Conservation (phyloP, 1,140 invertebrate genomes). For the Helicoverpa zea region DNA sequence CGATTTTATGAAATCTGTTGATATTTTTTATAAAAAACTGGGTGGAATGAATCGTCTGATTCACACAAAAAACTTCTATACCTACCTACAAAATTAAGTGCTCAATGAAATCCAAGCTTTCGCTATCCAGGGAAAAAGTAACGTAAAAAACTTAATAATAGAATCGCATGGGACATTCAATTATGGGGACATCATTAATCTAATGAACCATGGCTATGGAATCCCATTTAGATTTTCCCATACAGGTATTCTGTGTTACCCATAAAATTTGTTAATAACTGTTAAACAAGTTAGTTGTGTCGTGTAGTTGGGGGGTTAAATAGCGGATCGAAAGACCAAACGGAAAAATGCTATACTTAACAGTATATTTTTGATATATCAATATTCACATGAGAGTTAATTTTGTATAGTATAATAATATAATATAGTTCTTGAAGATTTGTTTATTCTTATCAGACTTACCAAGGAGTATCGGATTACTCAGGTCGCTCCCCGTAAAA, state of each 20-base stretch:
- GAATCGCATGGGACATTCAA: conserved; percentile 76
- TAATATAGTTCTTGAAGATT: no score
- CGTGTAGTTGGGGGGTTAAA: background rate
- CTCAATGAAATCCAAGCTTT: background rate
- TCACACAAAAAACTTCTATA: no score
- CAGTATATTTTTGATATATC: background rate
- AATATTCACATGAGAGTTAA: no score
- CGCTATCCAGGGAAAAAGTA: background rate
- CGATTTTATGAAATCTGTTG: no score
- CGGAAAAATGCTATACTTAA: background rate
- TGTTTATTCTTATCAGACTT: no score
- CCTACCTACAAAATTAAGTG: background rate
- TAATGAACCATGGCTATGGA: conserved; percentile 76
- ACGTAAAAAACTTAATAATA: conserved; percentile 67
- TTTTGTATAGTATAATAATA: no score
- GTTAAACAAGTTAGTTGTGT: background rate
- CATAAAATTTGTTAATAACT: conserved; percentile 14
- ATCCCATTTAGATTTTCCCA: conserved; percentile 73
- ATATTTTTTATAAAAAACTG: no score
- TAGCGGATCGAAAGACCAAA: background rate
- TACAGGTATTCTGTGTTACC: conserved; percentile 61
- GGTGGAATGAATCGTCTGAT: no score
- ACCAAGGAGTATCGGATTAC: no score
- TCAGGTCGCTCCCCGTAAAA: no score
- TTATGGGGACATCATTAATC: conserved; percentile 78